phyloP scores from a whole-genome alignment of 2,113 vertebrate species.

The Rhagologus leucostigma region DNA sequence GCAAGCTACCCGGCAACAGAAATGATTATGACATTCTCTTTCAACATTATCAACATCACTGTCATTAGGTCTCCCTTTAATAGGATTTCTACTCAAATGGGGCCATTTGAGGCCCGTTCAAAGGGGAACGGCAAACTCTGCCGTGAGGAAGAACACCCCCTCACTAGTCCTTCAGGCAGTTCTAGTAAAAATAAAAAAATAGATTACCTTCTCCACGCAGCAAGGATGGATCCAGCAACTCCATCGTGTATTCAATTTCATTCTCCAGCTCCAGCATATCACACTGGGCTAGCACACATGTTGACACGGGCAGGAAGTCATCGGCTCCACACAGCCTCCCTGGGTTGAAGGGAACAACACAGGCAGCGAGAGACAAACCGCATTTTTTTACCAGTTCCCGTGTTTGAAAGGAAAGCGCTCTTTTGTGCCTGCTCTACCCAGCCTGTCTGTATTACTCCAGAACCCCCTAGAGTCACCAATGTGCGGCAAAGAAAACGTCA shows the following conservation, averaged over 20 bases:
- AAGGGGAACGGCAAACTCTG: no score
- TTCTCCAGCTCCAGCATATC: conserved; percentile 92
- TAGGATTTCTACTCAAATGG: no score
- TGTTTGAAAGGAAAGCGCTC: neutral
- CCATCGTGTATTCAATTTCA: conserved; percentile 98
- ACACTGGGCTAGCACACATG: conserved; percentile 92
- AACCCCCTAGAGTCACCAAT: neutral
- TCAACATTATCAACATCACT: no score
- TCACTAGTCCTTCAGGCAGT: no score
- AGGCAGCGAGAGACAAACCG: neutral
- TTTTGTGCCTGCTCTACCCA: neutral
- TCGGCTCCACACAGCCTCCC: conserved; percentile 96
- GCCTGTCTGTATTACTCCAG: neutral
- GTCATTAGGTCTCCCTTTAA: no score
- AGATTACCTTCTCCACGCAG: conserved; percentile 92
- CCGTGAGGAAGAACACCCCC: no score
- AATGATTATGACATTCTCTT: no score
- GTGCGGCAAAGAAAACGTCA: neutral
- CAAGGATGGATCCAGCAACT: conserved; percentile 89
- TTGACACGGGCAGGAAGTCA: conserved; percentile 95
- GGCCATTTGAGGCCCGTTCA: no score
- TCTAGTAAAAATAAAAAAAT: no score
- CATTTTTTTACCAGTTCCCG: neutral
- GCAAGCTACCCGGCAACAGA: no score
- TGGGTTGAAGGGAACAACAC: conserved; percentile 54